These are phyloP conservation scores for Serranochromis macrocephalus DNA, from an alignment of 2,113 vertebrate genomes.

Conservation along the genomic window DNA sequence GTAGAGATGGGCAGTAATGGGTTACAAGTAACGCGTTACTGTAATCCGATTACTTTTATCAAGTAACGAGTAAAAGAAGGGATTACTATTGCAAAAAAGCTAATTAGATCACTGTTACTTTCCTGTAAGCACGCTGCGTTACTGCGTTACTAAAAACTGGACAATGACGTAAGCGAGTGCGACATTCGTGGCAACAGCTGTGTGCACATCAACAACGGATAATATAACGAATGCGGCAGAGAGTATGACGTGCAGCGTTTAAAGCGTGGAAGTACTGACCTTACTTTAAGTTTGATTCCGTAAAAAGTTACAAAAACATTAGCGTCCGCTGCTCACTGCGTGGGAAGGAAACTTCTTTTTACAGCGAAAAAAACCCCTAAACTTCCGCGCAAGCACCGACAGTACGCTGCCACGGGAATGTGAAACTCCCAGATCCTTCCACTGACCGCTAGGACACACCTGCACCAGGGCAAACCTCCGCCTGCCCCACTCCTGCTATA, in stretches of 20 bases:
- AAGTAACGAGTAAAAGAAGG: accelerated
- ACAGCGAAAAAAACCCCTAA: not conserved
- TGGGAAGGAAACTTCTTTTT: not conserved
- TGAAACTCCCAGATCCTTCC: not conserved
- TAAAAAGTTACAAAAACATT: not conserved
- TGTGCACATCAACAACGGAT: not conserved
- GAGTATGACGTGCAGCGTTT: not conserved
- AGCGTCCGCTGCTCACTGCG: accelerated
- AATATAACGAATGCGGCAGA: not conserved
- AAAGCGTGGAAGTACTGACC: not conserved
- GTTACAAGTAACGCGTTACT: accelerated
- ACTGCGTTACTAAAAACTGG: not conserved
- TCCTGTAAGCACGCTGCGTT: not conserved
- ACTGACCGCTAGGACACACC: accelerated
- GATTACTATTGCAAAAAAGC: not conserved
- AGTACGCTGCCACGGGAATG: not conserved
- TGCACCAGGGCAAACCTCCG: not conserved
- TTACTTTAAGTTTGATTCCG: accelerated
- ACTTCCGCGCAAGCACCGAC: accelerated
- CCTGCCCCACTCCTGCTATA: accelerated
- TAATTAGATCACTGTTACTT: not conserved
- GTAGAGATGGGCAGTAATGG: not conserved
- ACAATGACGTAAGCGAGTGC: not conserved
- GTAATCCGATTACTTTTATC: accelerated
- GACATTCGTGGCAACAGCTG: accelerated